phyloP scores from a whole-genome alignment of 2,888 invertebrate species.

The Iphiclides podalirius region DNA sequence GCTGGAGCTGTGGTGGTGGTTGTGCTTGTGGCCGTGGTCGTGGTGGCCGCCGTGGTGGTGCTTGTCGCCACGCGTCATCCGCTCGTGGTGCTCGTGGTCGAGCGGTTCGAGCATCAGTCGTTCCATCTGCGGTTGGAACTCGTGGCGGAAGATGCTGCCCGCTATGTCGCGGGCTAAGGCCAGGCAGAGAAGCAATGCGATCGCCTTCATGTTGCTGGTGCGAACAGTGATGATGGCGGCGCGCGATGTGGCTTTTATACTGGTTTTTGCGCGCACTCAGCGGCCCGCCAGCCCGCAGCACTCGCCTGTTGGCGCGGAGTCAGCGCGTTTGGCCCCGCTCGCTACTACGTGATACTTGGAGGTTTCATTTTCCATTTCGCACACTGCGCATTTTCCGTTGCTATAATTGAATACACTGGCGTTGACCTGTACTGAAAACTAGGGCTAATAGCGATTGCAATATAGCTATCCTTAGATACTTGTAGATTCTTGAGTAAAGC shows the following conservation, averaged over 20 bases:
- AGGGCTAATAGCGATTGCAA: no score
- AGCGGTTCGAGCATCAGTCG: constrained; percentile 41
- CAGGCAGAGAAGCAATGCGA: constrained; percentile 56
- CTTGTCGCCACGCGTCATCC: constrained; percentile 1
- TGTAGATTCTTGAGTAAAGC: no score
- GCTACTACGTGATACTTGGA: not conserved
- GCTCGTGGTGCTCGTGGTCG: constrained; percentile 38
- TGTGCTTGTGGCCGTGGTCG: constrained; percentile 26
- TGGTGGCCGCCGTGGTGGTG: constrained; percentile 30
- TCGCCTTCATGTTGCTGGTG: constrained; percentile 64
- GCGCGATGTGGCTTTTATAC: constrained; percentile 43
- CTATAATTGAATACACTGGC: no score
- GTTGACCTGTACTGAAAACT: no score
- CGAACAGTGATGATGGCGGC: constrained; percentile 31
- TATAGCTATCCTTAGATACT: no score
- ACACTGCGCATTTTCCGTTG: not conserved
- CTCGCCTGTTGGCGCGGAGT: not conserved
- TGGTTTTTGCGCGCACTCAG: constrained; percentile 37
- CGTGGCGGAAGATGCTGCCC: constrained; percentile 57
- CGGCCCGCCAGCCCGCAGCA: constrained; percentile 17
- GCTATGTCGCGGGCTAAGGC: constrained; percentile 51
- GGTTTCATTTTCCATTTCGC: not conserved
- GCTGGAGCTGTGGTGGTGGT: constrained; percentile 20
- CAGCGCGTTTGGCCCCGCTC: not conserved
- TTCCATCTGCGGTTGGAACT: constrained; percentile 36